Percentiles rank a stretch among this genome's conserved stretches.
phyloP scores from a whole-genome alignment of 2,113 vertebrate genomes.

The Phasianus colchicus region DNA sequence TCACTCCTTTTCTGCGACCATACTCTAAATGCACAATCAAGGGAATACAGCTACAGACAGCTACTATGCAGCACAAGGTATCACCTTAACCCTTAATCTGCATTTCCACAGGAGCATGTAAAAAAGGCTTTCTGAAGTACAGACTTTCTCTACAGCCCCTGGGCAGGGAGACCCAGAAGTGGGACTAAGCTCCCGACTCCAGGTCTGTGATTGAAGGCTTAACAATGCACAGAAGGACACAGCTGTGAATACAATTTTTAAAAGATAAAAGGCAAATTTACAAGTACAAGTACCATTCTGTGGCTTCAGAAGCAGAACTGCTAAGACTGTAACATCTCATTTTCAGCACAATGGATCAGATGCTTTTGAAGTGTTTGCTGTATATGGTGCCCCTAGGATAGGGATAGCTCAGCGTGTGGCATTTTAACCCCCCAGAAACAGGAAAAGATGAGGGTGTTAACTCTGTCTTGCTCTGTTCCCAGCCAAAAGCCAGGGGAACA shows the following conservation, averaged over 20 bases:
- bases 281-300: neutral
- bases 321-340: neutral
- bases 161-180: neutral
- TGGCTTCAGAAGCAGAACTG: neutral
- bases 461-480: neutral
- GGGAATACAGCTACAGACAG: neutral
- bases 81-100: neutral
- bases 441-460: neutral
- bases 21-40: neutral
- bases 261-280: neutral
- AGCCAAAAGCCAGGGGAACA: neutral
- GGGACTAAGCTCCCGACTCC: neutral
- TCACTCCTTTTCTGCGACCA: neutral
- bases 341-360: neutral
- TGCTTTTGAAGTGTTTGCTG: neutral
- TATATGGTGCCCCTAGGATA: neutral
- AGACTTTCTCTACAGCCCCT: neutral
- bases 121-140: neutral
- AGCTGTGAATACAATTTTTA: neutral
- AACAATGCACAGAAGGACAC: neutral
- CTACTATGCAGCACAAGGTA: neutral
- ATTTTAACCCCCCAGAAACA: neutral
- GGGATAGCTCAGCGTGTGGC: neutral
- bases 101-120: neutral
- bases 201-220: accelerated